These are phyloP conservation scores for Hippocampus mohnikei DNA, from an alignment of 2,113 vertebrate species.

Conservation along the genomic window DNA sequence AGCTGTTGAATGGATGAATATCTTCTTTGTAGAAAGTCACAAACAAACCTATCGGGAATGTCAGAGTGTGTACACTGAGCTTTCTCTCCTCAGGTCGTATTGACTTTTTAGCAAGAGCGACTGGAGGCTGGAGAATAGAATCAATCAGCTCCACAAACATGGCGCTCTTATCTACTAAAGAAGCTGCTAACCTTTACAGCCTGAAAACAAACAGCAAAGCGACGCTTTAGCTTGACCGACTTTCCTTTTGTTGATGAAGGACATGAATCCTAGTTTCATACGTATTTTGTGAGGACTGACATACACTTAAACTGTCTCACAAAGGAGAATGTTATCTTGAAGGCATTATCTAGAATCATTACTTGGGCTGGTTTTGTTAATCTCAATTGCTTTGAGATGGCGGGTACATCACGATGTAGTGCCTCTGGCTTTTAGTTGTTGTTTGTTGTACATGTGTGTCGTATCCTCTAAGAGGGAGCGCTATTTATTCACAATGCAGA, in stretches of 20 bases:
- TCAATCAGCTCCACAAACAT: slow-evolving; percentile 53
- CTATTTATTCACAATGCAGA: slow-evolving; percentile 41
- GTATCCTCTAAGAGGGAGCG: slow-evolving; percentile 38
- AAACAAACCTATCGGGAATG: slow-evolving; percentile 17
- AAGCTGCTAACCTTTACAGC: slow-evolving; percentile 29
- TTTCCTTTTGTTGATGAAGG: not conserved
- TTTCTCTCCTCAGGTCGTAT: slow-evolving; percentile 31
- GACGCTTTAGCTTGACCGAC: slow-evolving; percentile 20
- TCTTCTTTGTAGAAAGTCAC: slow-evolving; percentile 3
- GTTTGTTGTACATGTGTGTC: slow-evolving; percentile 32
- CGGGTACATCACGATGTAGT: not conserved
- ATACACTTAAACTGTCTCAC: slow-evolving; percentile 17
- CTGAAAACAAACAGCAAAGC: slow-evolving; percentile 41
- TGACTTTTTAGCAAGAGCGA: slow-evolving; percentile 37
- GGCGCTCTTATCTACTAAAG: slow-evolving; percentile 32
- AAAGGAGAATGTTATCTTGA: slow-evolving; percentile 12
- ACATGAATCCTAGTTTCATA: not conserved
- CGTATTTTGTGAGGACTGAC: not conserved
- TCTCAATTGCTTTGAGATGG: slow-evolving; percentile 32
- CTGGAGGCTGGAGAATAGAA: slow-evolving; percentile 41
- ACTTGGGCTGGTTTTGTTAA: slow-evolving; percentile 4
- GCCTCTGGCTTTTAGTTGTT: slow-evolving; percentile 26
- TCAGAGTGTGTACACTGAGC: slow-evolving; percentile 14
- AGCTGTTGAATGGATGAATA: not conserved
- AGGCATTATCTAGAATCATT: slow-evolving; percentile 4